These are phyloP conservation scores for Oncorhynchus tshawytscha DNA, from an alignment of 2,113 vertebrate genomes.

Conservation along the genomic window DNA sequence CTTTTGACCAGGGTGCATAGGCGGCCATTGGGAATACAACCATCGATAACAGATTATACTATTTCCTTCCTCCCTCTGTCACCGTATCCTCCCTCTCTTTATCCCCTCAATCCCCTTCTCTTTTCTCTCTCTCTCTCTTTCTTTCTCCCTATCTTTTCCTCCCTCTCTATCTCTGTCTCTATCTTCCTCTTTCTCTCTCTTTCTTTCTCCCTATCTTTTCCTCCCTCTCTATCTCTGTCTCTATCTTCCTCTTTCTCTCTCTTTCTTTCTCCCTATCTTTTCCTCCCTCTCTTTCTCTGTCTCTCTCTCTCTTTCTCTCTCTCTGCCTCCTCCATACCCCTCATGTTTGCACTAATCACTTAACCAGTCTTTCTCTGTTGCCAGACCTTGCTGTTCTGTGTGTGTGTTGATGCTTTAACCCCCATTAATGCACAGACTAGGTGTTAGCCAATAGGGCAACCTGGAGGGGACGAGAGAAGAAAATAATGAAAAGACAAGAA, in stretches of 20 bases:
- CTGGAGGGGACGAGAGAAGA: not conserved
- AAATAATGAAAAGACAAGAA: not conserved
- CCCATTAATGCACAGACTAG: constrained; percentile 36
- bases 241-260: not conserved
- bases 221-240: no score
- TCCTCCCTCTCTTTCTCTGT: no score
- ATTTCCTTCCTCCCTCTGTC: not conserved
- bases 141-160: constrained; percentile 12
- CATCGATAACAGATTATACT: not conserved
- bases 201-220: constrained; percentile 11
- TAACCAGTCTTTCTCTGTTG: constrained; percentile 19
- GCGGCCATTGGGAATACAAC: no score
- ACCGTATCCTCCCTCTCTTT: no score
- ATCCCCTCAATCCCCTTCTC: not conserved
- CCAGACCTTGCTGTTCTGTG: constrained; percentile 18
- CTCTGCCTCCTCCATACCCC: constrained; percentile 14
- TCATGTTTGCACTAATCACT: constrained; percentile 33
- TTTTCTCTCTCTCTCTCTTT: constrained; percentile 7
- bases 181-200: not conserved
- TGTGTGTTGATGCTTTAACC: constrained; percentile 31
- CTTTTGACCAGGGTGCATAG: no score
- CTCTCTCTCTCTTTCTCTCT: not conserved
- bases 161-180: no score
- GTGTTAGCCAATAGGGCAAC: constrained; percentile 8
- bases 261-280: constrained; percentile 18